phyloP scores from a whole-genome alignment of 1,140 invertebrate genomes.

The Ruditapes philippinarum region DNA sequence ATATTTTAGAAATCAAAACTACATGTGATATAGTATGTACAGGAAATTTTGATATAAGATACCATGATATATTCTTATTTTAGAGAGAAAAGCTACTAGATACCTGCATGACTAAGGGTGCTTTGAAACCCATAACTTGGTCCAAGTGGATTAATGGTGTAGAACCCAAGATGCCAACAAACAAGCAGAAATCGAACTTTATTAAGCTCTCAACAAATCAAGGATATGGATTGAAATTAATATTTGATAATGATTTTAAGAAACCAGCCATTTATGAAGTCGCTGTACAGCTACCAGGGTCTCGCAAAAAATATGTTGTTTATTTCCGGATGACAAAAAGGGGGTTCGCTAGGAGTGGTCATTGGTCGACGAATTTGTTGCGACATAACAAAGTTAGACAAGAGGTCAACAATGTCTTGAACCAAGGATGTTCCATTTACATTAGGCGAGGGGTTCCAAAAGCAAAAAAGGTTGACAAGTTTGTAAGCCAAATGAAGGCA shows the following conservation, averaged over 20 bases:
- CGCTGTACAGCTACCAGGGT: constrained; percentile 44
- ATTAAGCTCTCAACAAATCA: not conserved
- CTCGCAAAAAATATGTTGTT: constrained; percentile 47
- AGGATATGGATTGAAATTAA: constrained; percentile 27
- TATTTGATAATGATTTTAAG: constrained; percentile 42
- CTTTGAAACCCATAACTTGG: constrained; percentile 69
- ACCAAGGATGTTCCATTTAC: constrained; percentile 20
- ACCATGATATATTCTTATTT: no score
- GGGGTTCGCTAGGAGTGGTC: not conserved
- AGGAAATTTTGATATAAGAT: no score
- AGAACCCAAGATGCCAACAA: not conserved
- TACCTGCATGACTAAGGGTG: constrained; percentile 56
- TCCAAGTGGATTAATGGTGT: constrained; percentile 56
- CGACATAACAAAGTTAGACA: not conserved
- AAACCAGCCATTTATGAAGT: constrained; percentile 67
- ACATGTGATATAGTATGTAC: no score
- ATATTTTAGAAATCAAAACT: no score
- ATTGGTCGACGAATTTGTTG: constrained; percentile 32
- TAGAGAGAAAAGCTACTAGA: constrained; percentile 52
- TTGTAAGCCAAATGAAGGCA: constrained; percentile 5
- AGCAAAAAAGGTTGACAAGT: not conserved
- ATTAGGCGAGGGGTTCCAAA: constrained; percentile 26
- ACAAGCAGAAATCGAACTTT: not conserved
- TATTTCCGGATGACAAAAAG: constrained; percentile 22
- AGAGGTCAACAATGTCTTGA: constrained; percentile 24